Conservation (phyloP, 2,888 invertebrate genomes). For the Halictus quadricinctus region DNA sequence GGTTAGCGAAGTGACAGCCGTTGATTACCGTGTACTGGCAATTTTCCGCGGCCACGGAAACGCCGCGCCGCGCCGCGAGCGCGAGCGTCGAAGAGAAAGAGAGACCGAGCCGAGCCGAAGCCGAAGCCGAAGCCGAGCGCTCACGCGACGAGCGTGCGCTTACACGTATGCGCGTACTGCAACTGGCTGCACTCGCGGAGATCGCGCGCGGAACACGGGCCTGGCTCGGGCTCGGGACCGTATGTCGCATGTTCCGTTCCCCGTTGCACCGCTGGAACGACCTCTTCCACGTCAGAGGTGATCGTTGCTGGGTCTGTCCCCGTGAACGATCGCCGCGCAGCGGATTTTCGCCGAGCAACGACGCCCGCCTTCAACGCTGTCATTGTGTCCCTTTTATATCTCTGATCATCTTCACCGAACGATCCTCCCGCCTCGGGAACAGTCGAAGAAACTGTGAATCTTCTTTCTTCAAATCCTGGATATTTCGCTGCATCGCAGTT, state of each 20-base stretch:
- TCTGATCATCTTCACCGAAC: no score
- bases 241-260: slow-evolving; percentile 71
- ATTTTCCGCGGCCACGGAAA: slow-evolving; percentile 50
- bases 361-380: background rate
- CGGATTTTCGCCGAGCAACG: background rate
- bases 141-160: slow-evolving; percentile 60
- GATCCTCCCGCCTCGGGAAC: no score
- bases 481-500: no score
- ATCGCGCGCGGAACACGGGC: slow-evolving; percentile 52
- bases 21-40: slow-evolving; percentile 39
- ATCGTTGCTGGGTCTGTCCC: background rate
- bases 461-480: no score
- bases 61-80: slow-evolving; percentile 34
- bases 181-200: slow-evolving; percentile 58
- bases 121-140: slow-evolving; percentile 5
- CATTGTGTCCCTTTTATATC: background rate
- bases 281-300: slow-evolving; percentile 28
- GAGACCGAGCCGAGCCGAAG: background rate
- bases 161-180: slow-evolving; percentile 69
- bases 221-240: slow-evolving; percentile 46
- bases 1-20: slow-evolving; percentile 15
- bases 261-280: slow-evolving; percentile 43
- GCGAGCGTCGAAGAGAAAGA: background rate
- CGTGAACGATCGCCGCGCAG: background rate
- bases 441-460: no score